Evolutionary conservation across 2,888 invertebrate genomes (phyloP).

Genomic region (Bombylius major): DNA sequence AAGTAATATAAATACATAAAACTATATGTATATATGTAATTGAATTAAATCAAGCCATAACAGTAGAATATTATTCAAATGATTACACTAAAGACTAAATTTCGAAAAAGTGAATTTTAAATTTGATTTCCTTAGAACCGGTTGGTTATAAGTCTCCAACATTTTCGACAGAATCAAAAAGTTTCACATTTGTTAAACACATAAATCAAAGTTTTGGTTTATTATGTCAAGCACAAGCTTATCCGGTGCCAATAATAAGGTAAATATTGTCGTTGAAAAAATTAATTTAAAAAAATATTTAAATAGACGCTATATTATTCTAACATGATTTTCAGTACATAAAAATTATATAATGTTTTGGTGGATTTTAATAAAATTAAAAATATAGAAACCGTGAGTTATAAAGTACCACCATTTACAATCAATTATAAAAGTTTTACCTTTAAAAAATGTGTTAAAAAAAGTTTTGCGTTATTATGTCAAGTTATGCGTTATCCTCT

Average conservation of each 20-base stretch:
- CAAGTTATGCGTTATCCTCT: conserved; percentile 59
- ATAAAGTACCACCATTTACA: conserved; percentile 42
- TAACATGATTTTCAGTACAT: no score
- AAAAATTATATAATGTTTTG: not conserved
- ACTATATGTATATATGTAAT: no score
- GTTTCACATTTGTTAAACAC: conserved; percentile 10
- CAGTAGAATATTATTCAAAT: no score
- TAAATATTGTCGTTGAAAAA: conserved; percentile 18
- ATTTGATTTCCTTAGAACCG: conserved; percentile 37
- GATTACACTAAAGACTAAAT: no score
- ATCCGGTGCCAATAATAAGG: conserved; percentile 52
- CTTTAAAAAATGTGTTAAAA: conserved; percentile 18
- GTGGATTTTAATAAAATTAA: not conserved
- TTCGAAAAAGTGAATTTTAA: no score
- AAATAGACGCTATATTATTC: no score
- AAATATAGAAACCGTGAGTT: conserved; percentile 44
- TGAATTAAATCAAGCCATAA: no score
- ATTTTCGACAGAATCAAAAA: conserved; percentile 39
- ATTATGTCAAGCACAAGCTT: conserved; percentile 53
- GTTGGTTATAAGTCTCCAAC: conserved; percentile 45
- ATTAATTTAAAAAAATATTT: not conserved
- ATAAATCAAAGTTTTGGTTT: conserved; percentile 40
- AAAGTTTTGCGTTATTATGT: conserved; percentile 48
- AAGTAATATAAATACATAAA: no score
- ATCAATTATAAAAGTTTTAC: conserved; percentile 33